phyloP scores from a whole-genome alignment of 2,888 invertebrate genomes.

The Troides oblongomaculatus region DNA sequence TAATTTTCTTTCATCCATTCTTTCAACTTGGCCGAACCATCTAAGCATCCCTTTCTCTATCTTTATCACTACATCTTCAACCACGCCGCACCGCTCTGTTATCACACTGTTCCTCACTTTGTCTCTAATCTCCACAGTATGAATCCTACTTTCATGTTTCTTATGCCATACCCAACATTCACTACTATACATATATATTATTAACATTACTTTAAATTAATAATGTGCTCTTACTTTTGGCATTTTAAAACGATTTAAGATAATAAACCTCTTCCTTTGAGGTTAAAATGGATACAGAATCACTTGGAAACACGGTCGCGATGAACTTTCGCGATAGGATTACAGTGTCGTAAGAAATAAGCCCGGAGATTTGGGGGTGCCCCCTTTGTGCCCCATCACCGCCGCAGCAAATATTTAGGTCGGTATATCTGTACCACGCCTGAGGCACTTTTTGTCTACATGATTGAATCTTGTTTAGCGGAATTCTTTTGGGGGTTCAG shows the following conservation, averaged over 20 bases:
- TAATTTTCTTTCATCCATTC: no score
- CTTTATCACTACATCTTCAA: no score
- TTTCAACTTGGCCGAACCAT: no score
- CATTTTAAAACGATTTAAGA: neutral
- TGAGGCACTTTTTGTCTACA: constrained; percentile 23
- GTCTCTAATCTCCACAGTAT: no score
- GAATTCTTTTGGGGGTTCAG: constrained; percentile 12
- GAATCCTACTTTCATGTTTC: no score
- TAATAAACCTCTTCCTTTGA: constrained; percentile 18
- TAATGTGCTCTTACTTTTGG: neutral
- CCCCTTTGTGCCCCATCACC: constrained; percentile 22
- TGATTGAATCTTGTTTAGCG: constrained; percentile 26
- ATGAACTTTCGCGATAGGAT: constrained; percentile 35
- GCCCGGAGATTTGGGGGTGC: constrained; percentile 31
- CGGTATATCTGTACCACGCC: constrained; percentile 18
- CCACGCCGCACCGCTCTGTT: no score
- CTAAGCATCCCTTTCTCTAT: no score
- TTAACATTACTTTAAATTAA: neutral
- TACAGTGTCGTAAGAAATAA: constrained; percentile 31
- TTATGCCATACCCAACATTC: no score
- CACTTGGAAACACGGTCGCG: constrained; percentile 42
- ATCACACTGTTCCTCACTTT: no score
- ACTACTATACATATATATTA: no score
- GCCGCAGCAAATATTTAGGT: constrained; percentile 25
- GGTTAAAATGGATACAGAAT: constrained; percentile 45